Base-by-base conservation (phyloP, 2,113 vertebrate species). In the Alligator sinensis region DNA sequence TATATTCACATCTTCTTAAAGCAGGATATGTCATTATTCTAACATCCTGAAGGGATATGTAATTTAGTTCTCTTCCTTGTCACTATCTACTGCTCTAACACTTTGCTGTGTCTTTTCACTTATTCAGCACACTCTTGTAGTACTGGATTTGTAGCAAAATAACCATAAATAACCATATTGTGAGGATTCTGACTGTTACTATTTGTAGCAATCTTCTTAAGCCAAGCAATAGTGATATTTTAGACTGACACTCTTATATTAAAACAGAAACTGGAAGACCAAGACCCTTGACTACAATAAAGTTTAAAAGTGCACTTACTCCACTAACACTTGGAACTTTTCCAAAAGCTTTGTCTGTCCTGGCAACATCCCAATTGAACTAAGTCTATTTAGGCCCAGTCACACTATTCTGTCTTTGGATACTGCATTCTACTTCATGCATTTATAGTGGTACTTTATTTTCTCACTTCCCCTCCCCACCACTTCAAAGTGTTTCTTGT, bases 291-390 rank as follows among this genome's bases (percentile, higher is more conserved):
- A 74, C 79, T 88, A 80, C 68, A 83, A 94, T 27, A 84, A 93
- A 96, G 94, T 95, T 94, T 89, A 93, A 93, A 88, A 95, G 92
- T 61, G 79, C 77, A 84, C 91, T 81, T 57, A 27, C 55, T 96
- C 96, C 93, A 96, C 96, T 96, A 97, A 83, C 74, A 80, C 81
- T 80, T 97, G 96, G 94, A 96, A 92, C 54, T 83, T 47, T 77
- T 96, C 95, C 96, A 96, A 88, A 25, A 92, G 77, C 96, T 0
- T 15, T 54, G 88, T 92, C 79, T 72, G 86, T 75, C 60, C 87
- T 93, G 91, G 96, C 88, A 68, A 91, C 19, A 86, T 87, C 94
- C 95, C 96, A 96, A 87, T 84, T 80, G 77, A 55, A 27, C 88
- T 79, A 72, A 94, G 89, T 92, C 60, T 59, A 18, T 91, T 96